Percentiles rank a stretch among this genome's conserved stretches.
Evolutionary conservation across 2,888 invertebrate species (phyloP).

Genomic region (Caenorhabditis sulstoni): DNA sequence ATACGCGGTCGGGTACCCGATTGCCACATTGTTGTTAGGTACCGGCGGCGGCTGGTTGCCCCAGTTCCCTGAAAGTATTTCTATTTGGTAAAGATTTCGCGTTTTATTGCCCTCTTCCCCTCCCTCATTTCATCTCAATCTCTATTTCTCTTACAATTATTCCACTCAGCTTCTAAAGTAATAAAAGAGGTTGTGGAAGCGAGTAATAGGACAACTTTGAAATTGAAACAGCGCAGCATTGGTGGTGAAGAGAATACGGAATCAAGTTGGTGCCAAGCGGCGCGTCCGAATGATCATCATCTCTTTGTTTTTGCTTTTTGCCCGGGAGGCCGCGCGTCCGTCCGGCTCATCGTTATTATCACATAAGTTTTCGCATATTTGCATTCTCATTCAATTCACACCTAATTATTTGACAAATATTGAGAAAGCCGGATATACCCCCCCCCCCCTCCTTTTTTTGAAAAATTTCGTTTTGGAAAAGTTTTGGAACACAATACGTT

Average conservation of each 20-base stretch:
- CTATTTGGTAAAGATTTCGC: neutral
- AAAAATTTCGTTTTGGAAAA: too few species aligned
- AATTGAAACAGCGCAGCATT: neutral
- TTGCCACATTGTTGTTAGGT: conserved; percentile 71
- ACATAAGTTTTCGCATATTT: neutral
- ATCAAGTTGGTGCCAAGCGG: neutral
- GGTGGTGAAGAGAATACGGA: neutral
- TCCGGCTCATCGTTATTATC: neutral
- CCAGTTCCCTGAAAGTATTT: conserved; percentile 35
- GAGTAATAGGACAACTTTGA: conserved; percentile 4
- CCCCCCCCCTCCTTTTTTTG: too few species aligned
- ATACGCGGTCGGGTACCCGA: conserved; percentile 74
- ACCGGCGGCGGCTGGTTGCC: conserved; percentile 22
- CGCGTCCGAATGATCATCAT: neutral
- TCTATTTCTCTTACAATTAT: conserved; percentile 37
- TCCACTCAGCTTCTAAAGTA: conserved; percentile 10
- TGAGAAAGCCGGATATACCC: neutral
- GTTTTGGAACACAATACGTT: too few species aligned
- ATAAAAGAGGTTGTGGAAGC: neutral
- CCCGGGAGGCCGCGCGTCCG: neutral
- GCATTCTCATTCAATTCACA: neutral
- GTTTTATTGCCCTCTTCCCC: too few species aligned
- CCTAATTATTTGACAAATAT: neutral
- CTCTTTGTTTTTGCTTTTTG: neutral
- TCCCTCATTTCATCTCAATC: too few species aligned